Evolutionary conservation across 1,140 invertebrate species (phyloP).

Genomic region (Conopomorpha cramerella): DNA sequence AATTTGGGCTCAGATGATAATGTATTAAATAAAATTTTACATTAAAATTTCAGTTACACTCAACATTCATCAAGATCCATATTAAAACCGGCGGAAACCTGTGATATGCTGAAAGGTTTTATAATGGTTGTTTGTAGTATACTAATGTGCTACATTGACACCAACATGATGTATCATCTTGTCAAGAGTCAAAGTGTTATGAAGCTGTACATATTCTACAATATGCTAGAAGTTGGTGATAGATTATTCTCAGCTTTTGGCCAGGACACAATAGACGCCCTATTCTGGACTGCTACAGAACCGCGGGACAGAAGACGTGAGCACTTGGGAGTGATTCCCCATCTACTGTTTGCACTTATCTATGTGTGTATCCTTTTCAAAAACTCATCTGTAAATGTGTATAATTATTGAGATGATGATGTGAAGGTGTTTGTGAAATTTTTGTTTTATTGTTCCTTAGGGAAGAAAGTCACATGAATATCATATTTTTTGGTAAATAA

Average conservation of each 20-base stretch:
- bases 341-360: constrained; percentile 85
- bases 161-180: constrained; percentile 97
- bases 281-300: constrained; percentile 98
- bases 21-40: constrained; percentile 2
- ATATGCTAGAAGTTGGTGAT: constrained; percentile 98
- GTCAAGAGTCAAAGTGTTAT: constrained; percentile 99
- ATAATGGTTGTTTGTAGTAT: constrained; percentile 85
- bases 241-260: constrained; percentile 95
- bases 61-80: constrained; percentile 47
- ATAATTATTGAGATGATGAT: no score
- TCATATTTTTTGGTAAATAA: no score
- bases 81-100: constrained; percentile 91
- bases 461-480: no score
- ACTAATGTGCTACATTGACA: constrained; percentile 90
- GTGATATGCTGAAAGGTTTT: constrained; percentile 93
- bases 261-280: constrained; percentile 95
- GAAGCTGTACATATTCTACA: constrained; percentile 99
- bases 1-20: no score
- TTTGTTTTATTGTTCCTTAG: no score
- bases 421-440: no score
- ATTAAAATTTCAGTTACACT: constrained; percentile 1
- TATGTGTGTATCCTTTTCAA: constrained; percentile 93
- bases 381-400: constrained; percentile 3
- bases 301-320: constrained; percentile 79
- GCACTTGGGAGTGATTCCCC: constrained; percentile 85